phyloP scores from a whole-genome alignment of 1,140 invertebrate genomes.

The Scylla paramamosain region DNA sequence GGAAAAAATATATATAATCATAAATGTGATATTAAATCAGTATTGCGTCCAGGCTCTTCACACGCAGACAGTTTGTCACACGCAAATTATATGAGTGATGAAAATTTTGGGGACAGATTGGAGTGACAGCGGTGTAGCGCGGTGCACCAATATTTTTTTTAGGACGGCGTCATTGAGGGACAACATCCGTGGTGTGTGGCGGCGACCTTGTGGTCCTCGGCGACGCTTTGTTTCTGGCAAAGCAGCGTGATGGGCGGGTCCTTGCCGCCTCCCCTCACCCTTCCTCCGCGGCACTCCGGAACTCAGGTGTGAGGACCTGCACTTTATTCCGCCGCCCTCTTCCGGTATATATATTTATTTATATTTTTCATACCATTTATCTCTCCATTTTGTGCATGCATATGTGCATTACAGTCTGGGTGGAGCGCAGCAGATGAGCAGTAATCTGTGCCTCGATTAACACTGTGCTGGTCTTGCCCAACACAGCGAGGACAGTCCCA shows the following conservation, averaged over 20 bases:
- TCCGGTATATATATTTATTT: not conserved
- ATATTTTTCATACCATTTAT: too few relatives aligned
- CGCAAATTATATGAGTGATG: not conserved
- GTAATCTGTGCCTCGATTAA: not conserved
- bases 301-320: not conserved
- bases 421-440: not conserved
- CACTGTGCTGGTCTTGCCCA: too few relatives aligned
- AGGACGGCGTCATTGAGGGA: not conserved
- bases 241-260: conserved; percentile 16
- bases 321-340: not conserved
- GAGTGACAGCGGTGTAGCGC: not conserved
- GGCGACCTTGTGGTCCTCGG: not conserved
- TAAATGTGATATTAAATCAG: not conserved
- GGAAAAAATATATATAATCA: not conserved
- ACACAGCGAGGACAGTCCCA: too few relatives aligned
- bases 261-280: not conserved
- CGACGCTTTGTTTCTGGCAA: not conserved
- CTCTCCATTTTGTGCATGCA: not conserved
- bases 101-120: not conserved
- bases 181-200: not conserved
- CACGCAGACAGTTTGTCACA: not conserved
- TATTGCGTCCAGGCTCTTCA: not conserved
- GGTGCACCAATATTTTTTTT: not conserved
- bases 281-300: not conserved
- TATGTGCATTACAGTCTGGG: not conserved